Percentiles rank a stretch among this genome's conserved stretches.
Evolutionary conservation across 1,140 invertebrate genomes (phyloP).

Genomic region (Aphelenchoides fujianensis): DNA sequence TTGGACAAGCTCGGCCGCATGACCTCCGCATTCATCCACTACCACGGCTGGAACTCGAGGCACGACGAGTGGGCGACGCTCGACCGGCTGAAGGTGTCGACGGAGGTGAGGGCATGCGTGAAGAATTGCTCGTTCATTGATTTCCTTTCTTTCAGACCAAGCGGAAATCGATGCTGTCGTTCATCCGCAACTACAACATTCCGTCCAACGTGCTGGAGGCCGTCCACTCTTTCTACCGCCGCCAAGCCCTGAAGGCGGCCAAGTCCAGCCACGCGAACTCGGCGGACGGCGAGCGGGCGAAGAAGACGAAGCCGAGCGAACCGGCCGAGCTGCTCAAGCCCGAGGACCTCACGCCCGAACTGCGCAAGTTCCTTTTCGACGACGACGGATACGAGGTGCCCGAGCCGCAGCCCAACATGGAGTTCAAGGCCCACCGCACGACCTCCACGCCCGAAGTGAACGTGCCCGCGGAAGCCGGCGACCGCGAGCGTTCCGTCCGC

Average conservation of each 20-base stretch:
- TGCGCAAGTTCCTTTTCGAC: constrained; percentile 7
- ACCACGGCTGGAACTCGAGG: constrained; percentile 9
- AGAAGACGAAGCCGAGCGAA: neutral
- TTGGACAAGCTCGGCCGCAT: neutral
- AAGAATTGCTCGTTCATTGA: too few species aligned
- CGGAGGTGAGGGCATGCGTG: neutral
- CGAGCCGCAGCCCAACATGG: neutral
- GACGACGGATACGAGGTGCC: constrained; percentile 7
- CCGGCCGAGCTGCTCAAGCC: neutral
- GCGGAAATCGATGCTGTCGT: neutral
- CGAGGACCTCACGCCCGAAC: neutral
- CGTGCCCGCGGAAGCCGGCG: neutral
- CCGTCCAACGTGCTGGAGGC: constrained; percentile 7
- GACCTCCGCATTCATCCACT: constrained; percentile 9
- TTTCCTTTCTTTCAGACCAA: neutral
- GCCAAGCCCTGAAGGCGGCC: neutral
- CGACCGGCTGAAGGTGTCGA: neutral
- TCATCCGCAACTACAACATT: constrained; percentile 7
- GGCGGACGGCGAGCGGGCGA: neutral
- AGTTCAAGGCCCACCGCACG: neutral
- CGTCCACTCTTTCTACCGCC: neutral
- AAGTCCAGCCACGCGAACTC: neutral
- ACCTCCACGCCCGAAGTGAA: neutral
- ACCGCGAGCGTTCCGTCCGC: neutral
- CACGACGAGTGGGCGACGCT: constrained; percentile 8